A percentile compares a stretch with the other conserved stretches of the same genome.
phyloP scores from a whole-genome alignment of 37 sponge, comb jelly and placozoan genomes.

The Cladorhizidae sp. region DNA sequence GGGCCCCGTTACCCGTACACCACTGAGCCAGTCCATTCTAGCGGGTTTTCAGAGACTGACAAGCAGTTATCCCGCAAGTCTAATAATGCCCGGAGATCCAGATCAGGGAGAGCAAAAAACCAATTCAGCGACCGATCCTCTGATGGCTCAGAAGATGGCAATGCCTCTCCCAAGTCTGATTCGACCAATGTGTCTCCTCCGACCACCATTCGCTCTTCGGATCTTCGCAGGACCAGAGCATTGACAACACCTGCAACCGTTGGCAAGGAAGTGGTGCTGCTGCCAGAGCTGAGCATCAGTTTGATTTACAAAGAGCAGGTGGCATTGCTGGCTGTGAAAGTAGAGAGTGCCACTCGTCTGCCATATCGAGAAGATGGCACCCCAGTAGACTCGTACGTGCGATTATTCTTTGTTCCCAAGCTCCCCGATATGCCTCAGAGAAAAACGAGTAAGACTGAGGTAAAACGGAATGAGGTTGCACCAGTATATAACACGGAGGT shows the following conservation, averaged over 20 bases:
- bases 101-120: neutral
- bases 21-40: neutral
- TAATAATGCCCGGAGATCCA: neutral
- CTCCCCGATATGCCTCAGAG: conserved; percentile 34
- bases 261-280: neutral
- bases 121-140: neutral
- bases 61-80: neutral
- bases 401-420: conserved; percentile 44
- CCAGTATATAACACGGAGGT: conserved; percentile 57
- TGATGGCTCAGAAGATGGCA: conserved; percentile 3
- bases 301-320: conserved; percentile 21
- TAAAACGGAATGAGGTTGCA: neutral
- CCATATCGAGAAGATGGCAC: conserved; percentile 53
- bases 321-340: conserved; percentile 16
- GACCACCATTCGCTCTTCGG: neutral
- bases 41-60: neutral
- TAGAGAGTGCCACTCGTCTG: conserved; percentile 36
- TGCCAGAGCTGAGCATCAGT: conserved; percentile 29
- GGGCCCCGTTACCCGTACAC: conserved; percentile 28
- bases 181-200: neutral
- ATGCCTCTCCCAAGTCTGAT: neutral
- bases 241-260: neutral
- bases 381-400: conserved; percentile 54
- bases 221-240: neutral
- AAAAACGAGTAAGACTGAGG: conserved; percentile 38